A percentile compares a stretch with the other conserved stretches of the same genome.
These are phyloP conservation scores for Ceuthmochares aereus DNA, from an alignment of 2,113 vertebrate genomes.

Conservation along the genomic window DNA sequence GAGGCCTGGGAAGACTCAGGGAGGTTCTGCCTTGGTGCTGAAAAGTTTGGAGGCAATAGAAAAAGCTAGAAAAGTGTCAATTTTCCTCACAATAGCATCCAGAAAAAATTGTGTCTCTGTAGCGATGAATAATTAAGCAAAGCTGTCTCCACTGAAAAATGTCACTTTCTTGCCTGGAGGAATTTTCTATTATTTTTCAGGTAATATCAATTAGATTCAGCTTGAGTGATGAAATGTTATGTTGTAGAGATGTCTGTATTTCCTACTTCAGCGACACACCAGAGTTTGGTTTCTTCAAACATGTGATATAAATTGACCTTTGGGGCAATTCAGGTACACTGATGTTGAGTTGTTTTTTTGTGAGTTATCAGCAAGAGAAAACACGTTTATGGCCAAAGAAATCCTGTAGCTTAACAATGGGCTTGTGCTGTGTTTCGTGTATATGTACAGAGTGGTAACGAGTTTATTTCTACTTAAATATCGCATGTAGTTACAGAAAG, in stretches of 20 bases:
- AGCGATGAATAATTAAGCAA: slow-evolving; percentile 17
- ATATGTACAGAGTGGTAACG: fast-evolving
- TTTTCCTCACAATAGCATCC: background rate
- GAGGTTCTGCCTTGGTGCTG: background rate
- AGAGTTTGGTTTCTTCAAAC: background rate
- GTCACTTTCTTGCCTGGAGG: background rate
- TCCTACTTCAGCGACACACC: background rate
- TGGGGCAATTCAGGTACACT: background rate
- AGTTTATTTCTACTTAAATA: background rate
- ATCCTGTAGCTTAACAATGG: background rate
- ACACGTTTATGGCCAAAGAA: background rate
- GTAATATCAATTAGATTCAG: background rate
- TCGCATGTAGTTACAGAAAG: background rate
- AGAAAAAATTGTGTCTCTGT: background rate
- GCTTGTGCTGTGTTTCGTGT: background rate
- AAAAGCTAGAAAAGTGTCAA: background rate
- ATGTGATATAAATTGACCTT: background rate
- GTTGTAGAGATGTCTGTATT: background rate
- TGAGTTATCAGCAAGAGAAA: background rate
- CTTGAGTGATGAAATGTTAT: background rate
- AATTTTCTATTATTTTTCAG: slow-evolving; percentile 12
- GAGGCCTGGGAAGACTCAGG: background rate
- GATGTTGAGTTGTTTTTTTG: background rate
- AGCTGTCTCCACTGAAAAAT: background rate
- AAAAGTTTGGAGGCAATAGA: background rate